phyloP scores from a whole-genome alignment of 2,797 vertebrate genomes.

The Scarus forsteni region DNA sequence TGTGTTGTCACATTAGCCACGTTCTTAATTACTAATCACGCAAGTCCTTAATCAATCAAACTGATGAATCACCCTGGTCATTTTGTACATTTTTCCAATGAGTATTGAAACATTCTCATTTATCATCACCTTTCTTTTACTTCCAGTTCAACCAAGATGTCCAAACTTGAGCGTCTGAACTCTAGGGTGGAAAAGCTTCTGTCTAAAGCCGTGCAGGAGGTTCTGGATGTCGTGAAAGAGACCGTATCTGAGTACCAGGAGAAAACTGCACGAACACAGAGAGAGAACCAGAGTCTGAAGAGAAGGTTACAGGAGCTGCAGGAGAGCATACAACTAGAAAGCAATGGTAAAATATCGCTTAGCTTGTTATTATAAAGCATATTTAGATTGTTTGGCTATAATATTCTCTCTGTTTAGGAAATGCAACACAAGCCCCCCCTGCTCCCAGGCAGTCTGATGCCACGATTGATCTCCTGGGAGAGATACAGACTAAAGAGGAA shows the following conservation, averaged over 20 bases:
- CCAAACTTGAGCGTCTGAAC: constrained; percentile 81
- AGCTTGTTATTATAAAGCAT: background rate
- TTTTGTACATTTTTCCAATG: no score
- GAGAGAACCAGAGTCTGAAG: constrained; percentile 77
- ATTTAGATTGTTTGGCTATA: background rate
- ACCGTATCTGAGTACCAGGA: constrained; percentile 81
- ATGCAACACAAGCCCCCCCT: background rate
- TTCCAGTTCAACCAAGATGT: constrained; percentile 57
- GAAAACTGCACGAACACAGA: constrained; percentile 78
- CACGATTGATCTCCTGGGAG: background rate
- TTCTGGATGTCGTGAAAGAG: constrained; percentile 81
- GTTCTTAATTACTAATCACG: no score
- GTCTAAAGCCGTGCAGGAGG: constrained; percentile 76
- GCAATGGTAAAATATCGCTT: constrained; percentile 23
- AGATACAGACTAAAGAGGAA: constrained; percentile 13
- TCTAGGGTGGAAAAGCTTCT: constrained; percentile 78
- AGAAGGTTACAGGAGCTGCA: constrained; percentile 73
- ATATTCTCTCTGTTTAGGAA: constrained; percentile 27
- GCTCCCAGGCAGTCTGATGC: no score
- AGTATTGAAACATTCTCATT: background rate
- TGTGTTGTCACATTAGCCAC: no score
- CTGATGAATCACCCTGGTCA: no score
- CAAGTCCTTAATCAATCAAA: no score
- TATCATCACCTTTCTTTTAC: background rate
- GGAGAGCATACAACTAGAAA: constrained; percentile 46